A percentile compares a stretch with the other conserved stretches of the same genome.
Conservation (phyloP, 1,140 invertebrate species). For the Helicoverpa armigera region DNA sequence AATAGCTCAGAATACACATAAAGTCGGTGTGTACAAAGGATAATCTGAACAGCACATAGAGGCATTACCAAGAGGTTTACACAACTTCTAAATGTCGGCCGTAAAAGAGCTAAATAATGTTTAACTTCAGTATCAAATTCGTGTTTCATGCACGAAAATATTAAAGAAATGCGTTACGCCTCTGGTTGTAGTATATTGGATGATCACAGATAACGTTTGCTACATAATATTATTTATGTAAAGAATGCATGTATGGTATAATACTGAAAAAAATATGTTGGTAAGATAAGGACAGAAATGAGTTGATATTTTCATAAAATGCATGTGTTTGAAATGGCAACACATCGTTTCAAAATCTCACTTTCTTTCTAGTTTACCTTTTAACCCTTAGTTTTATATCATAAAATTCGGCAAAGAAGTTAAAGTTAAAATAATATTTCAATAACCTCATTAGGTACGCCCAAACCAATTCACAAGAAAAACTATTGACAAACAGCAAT, state of each 20-base stretch:
- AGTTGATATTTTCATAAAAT: too few relatives aligned
- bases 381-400: too few relatives aligned
- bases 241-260: neutral
- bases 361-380: too few relatives aligned
- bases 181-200: neutral
- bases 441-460: too few relatives aligned
- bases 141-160: slow-evolving; percentile 7
- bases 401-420: too few relatives aligned
- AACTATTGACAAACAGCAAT: neutral
- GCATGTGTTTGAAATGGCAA: too few relatives aligned
- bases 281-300: too few relatives aligned
- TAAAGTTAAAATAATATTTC: too few relatives aligned
- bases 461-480: neutral
- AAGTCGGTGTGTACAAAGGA: slow-evolving; percentile 13
- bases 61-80: slow-evolving; percentile 5
- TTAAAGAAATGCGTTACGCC: neutral
- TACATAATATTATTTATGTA: neutral
- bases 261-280: neutral
- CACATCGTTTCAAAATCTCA: too few relatives aligned
- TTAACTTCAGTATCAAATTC: slow-evolving; percentile 34
- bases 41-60: slow-evolving; percentile 12
- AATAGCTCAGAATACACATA: neutral
- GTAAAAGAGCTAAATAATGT: slow-evolving; percentile 32
- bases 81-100: slow-evolving; percentile 21
- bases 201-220: neutral